phyloP scores from a whole-genome alignment of 2,797 vertebrate species.

The Alosa sapidissima region DNA sequence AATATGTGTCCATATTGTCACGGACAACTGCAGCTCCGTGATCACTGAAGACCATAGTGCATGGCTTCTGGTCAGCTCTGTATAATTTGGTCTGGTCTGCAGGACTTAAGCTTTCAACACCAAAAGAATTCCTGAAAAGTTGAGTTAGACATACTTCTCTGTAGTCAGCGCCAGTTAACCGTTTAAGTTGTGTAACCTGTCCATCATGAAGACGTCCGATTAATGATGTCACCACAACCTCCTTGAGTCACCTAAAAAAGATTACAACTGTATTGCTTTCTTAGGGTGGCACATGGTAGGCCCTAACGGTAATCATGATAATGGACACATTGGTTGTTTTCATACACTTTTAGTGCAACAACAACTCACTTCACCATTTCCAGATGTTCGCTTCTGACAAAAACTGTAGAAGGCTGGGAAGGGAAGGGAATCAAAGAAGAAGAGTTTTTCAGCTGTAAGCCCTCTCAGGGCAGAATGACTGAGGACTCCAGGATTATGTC shows the following conservation, averaged over 20 bases:
- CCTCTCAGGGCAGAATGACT: neutral
- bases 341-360: neutral
- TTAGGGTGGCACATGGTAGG: neutral
- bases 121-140: neutral
- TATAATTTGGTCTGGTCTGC: neutral
- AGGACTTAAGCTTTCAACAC: neutral
- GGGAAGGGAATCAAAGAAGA: neutral
- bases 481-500: neutral
- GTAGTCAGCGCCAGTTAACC: neutral
- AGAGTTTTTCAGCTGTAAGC: conserved; percentile 15
- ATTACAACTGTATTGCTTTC: neutral
- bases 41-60: neutral
- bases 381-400: neutral
- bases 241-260: neutral
- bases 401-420: neutral
- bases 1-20: neutral
- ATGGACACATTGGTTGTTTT: conserved; percentile 14
- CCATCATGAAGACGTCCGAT: too few relatives aligned
- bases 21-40: neutral
- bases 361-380: conserved; percentile 2
- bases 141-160: neutral
- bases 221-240: neutral
- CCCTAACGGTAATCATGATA: neutral
- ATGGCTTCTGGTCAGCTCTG: neutral
- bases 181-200: neutral